Conservation (phyloP, 2,888 invertebrate species). For the Diarsia mendica region DNA sequence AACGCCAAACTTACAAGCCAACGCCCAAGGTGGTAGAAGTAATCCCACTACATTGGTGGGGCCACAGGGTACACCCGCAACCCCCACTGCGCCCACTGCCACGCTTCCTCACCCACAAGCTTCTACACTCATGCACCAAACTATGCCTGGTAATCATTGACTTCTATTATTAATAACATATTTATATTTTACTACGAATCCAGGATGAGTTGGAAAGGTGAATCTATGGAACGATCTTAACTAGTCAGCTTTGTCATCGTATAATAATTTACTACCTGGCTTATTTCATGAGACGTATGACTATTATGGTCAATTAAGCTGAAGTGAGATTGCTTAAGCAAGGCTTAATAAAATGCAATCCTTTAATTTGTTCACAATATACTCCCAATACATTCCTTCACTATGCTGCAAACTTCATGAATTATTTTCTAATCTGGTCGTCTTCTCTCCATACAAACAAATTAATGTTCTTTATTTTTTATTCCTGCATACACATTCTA, state of each 20-base stretch:
- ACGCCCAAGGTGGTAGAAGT: conserved; percentile 74
- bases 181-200: conserved; percentile 13
- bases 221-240: conserved; percentile 24
- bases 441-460: conserved; percentile 4
- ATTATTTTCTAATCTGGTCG: conserved; percentile 12
- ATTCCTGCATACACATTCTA: conserved; percentile 47
- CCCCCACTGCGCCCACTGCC: conserved; percentile 79
- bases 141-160: conserved; percentile 79
- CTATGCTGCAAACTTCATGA: conserved; percentile 22
- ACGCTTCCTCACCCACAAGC: conserved; percentile 79
- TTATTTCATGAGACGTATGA: conserved; percentile 36
- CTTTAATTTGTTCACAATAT: neutral
- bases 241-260: conserved; percentile 34
- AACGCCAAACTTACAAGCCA: conserved; percentile 81
- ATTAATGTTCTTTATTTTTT: conserved; percentile 8
- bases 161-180: conserved; percentile 53
- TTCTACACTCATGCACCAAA: conserved; percentile 81
- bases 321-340: conserved; percentile 2
- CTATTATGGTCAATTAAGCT: neutral
- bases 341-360: neutral
- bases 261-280: conserved; percentile 28
- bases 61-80: conserved; percentile 77
- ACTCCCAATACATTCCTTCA: conserved; percentile 19
- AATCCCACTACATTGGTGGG: conserved; percentile 78
- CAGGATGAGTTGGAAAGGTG: conserved; percentile 5